phyloP scores from a whole-genome alignment of 2,888 invertebrate genomes.

The Mesochorus sp. region DNA sequence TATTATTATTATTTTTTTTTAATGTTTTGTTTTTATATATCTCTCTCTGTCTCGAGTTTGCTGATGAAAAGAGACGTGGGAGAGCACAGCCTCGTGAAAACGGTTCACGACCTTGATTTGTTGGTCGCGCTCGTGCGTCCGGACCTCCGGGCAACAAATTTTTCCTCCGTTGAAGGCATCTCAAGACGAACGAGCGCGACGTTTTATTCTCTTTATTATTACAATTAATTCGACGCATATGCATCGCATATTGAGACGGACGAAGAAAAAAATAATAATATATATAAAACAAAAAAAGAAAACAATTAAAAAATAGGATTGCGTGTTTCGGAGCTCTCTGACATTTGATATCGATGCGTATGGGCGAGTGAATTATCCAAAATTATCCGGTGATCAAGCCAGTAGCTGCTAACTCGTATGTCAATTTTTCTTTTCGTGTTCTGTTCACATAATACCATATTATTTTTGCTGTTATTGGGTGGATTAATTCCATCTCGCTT shows the following conservation, averaged over 20 bases:
- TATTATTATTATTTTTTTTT: neutral
- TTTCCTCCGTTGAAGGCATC: neutral
- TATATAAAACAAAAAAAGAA: conserved; percentile 4
- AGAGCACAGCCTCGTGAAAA: conserved; percentile 49
- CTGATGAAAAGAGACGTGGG: conserved; percentile 25
- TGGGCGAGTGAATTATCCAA: neutral
- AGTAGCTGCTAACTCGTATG: too few relatives aligned
- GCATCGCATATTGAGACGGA: conserved; percentile 32
- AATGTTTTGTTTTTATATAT: neutral
- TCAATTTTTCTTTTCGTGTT: too few relatives aligned
- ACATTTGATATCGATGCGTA: conserved; percentile 8
- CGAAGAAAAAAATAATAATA: conserved; percentile 16
- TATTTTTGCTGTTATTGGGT: neutral
- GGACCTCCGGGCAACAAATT: neutral
- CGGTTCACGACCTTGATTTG: conserved; percentile 48
- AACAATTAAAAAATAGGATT: conserved; percentile 55
- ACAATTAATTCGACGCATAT: conserved; percentile 8
- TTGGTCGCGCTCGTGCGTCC: conserved; percentile 23
- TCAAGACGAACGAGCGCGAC: conserved; percentile 3
- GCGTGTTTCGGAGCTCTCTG: conserved; percentile 30
- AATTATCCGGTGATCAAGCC: too few relatives aligned
- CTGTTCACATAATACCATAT: too few relatives aligned
- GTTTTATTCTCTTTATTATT: neutral
- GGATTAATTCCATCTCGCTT: too few relatives aligned
- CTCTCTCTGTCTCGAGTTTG: neutral